Evolutionary conservation across 2,113 vertebrate species (phyloP), one percentile per base, ranked within the genome.

Genomic region (Neogale vison): DNA sequence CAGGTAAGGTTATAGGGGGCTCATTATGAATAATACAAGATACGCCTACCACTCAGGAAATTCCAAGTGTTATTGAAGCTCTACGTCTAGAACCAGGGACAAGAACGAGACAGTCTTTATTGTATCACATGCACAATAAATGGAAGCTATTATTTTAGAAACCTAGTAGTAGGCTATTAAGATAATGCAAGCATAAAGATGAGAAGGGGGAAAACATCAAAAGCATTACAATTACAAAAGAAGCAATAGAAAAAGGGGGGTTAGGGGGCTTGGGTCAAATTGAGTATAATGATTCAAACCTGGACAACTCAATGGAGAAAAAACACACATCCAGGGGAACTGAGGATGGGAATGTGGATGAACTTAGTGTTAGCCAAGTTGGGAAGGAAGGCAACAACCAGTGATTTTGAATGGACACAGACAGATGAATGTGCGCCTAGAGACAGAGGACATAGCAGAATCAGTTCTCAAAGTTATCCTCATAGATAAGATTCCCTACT

Each of bases 121-220:
- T 74, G 36, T 36, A 74, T 81, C 52, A 93, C 7, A 90, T 63
- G 85, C n/a, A 81, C 31, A 91, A 84, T 69, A 91, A 95, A 95
- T 52, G 45, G 57, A 91, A 96, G 50, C 29, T 93, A 45, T 34
- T 88, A 91, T 76, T 96, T 91, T 63, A 95, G 82, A 93, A 96
- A 72, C 81, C 29, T 63, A 96, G 26, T 15, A 72, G 55, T 23
- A 80, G 17, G 65, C 59, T 88, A 91, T 15, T 71, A 55, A 96
- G 90, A 79, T 52, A 92, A 96, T 21, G 14, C 17, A 88, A 93
- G 12, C 31, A 83, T 79, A 87, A 94, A 87, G 45, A 83, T 24
- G 6, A 63, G 1, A 14, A 55, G 67, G 17, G n/a, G 13, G 1
- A 14, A 3, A 93, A 65, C 71, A 88, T 61, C 82, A 88, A 71